These are phyloP conservation scores for Athrips mouffetella DNA, from an alignment of 2,888 invertebrate species.

Conservation along the genomic window DNA sequence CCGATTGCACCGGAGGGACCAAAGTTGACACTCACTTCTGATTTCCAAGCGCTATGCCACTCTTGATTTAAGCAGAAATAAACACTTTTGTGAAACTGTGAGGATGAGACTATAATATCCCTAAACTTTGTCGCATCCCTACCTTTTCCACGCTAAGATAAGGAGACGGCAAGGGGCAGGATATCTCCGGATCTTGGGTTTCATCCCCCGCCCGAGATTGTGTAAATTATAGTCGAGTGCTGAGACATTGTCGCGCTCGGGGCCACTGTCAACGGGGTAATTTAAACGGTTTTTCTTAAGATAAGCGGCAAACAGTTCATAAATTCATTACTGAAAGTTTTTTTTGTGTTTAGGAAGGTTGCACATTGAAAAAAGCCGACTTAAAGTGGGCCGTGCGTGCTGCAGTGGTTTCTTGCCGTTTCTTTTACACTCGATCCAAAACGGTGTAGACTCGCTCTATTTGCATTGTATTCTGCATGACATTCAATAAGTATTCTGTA, in stretches of 20 bases:
- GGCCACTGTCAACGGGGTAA: constrained; percentile 55
- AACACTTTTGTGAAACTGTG: too few species aligned
- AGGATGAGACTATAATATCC: background rate
- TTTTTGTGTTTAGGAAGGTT: background rate
- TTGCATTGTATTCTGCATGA: too few species aligned
- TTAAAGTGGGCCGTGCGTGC: background rate
- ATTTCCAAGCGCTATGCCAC: too few species aligned
- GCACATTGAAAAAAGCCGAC: background rate
- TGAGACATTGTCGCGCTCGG: constrained; percentile 33
- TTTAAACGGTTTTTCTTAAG: constrained; percentile 44
- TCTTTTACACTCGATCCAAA: too few species aligned
- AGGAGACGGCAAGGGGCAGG: constrained; percentile 28
- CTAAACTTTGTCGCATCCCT: background rate
- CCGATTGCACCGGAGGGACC: too few species aligned
- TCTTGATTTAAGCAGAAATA: too few species aligned
- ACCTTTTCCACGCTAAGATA: constrained; percentile 5
- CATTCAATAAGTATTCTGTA: too few species aligned
- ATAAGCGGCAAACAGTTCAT: constrained; percentile 37
- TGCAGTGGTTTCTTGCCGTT: background rate
- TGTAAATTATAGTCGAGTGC: constrained; percentile 65
- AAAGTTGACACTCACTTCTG: too few species aligned
- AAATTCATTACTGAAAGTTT: constrained; percentile 37
- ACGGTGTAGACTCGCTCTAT: too few species aligned
- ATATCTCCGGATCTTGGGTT: constrained; percentile 64
- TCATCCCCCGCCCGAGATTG: constrained; percentile 51